Evolutionary conservation across 2,797 vertebrate species (phyloP).

Genomic region (Tamandua tetradactyla): DNA sequence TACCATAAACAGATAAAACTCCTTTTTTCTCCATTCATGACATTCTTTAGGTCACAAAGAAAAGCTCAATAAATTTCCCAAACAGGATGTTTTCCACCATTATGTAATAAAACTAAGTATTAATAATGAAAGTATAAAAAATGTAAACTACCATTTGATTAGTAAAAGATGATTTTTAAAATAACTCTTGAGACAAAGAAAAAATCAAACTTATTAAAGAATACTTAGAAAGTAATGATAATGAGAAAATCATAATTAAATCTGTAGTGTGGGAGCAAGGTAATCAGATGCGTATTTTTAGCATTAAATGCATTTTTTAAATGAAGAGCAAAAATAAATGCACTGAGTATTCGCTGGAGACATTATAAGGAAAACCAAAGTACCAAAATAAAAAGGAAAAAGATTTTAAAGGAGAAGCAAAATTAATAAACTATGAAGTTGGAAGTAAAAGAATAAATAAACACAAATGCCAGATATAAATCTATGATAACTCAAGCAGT

Average conservation of each 20-base stretch:
- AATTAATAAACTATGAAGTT: slow-evolving; percentile 11
- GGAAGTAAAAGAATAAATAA: slow-evolving; percentile 2
- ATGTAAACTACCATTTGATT: background rate
- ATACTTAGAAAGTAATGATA: slow-evolving; percentile 18
- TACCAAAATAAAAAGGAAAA: background rate
- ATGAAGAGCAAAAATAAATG: background rate
- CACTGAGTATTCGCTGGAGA: background rate
- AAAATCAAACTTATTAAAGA: slow-evolving; percentile 33
- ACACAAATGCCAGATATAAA: background rate
- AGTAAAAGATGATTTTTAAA: slow-evolving; percentile 23
- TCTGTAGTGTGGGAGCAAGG: background rate
- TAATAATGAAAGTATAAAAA: slow-evolving; percentile 22
- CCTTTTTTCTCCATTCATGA: background rate
- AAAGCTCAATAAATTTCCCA: background rate
- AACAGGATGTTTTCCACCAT: background rate
- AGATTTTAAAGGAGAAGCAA: slow-evolving; percentile 1
- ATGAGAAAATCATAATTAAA: slow-evolving; percentile 9
- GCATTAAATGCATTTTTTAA: slow-evolving; percentile 27
- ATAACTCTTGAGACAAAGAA: slow-evolving; percentile 22
- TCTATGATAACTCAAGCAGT: background rate
- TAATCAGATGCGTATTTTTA: slow-evolving; percentile 7
- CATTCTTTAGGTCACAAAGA: slow-evolving; percentile 32
- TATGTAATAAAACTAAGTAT: background rate
- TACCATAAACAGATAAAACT: background rate
- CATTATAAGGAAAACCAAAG: background rate